Evolutionary conservation across 2,113 vertebrate species (phyloP).

Genomic region (Bagarius yarrelli): DNA sequence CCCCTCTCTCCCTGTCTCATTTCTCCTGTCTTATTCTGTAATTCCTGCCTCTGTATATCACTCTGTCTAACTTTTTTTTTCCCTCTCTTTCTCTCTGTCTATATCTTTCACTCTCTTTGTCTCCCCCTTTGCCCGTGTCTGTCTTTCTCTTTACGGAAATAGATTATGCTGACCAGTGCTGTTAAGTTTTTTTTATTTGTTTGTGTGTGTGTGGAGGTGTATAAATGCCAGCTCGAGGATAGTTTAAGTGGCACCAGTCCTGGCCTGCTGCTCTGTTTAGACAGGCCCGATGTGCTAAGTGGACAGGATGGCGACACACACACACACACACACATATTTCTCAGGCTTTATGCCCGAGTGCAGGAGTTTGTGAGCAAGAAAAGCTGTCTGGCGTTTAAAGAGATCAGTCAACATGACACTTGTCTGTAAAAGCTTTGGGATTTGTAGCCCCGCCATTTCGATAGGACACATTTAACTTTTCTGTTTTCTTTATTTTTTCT

Average conservation of each 20-base stretch:
- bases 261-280: slow-evolving; percentile 34
- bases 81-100: neutral
- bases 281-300: slow-evolving; percentile 35
- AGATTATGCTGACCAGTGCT: slow-evolving; percentile 39
- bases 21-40: too few relatives aligned
- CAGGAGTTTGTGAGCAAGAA: neutral
- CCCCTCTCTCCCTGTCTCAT: neutral
- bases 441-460: neutral
- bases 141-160: slow-evolving; percentile 14
- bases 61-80: neutral
- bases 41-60: too few relatives aligned
- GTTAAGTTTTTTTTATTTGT: neutral
- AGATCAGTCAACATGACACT: neutral
- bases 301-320: slow-evolving; percentile 18
- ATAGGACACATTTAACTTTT: neutral
- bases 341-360: neutral
- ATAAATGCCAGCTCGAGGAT: slow-evolving; percentile 26
- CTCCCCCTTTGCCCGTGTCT: neutral
- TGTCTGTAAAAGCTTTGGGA: neutral
- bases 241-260: slow-evolving; percentile 34
- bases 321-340: neutral
- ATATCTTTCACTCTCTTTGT: neutral
- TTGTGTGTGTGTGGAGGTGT: neutral
- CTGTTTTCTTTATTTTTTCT: neutral
- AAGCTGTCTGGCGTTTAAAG: neutral